These are phyloP conservation scores for Venturia canescens DNA, from an alignment of 1,140 invertebrate species.

Conservation along the genomic window DNA sequence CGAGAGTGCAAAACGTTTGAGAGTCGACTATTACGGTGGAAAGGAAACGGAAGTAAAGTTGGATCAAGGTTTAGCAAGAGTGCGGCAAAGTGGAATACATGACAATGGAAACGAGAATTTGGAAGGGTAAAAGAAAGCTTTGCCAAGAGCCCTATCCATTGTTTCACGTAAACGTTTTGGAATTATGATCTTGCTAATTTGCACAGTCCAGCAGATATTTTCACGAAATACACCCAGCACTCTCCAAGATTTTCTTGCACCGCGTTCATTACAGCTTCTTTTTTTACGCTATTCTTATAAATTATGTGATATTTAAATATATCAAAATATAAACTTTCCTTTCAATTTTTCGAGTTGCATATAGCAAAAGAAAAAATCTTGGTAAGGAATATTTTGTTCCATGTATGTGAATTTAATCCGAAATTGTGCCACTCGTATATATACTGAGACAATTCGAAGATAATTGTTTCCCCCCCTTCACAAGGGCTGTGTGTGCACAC, in stretches of 20 bases:
- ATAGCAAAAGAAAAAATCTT: too few relatives aligned
- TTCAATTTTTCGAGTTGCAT: too few relatives aligned
- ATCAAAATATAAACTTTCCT: too few relatives aligned
- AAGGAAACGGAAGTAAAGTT: neutral
- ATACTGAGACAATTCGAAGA: too few relatives aligned
- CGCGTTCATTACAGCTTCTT: neutral
- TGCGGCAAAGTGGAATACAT: neutral
- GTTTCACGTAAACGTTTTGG: conserved; percentile 38
- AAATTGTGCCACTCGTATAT: too few relatives aligned
- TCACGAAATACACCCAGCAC: conserved; percentile 16
- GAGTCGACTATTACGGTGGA: neutral
- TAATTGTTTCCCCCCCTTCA: too few relatives aligned
- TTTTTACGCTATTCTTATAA: too few relatives aligned
- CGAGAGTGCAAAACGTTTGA: neutral
- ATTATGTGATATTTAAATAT: too few relatives aligned
- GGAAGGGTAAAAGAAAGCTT: neutral
- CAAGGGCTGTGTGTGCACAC: too few relatives aligned
- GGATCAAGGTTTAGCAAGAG: neutral
- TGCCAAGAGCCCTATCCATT: conserved; percentile 9
- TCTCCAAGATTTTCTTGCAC: neutral
- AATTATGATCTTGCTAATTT: conserved; percentile 41
- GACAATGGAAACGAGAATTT: neutral
- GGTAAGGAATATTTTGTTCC: too few relatives aligned
- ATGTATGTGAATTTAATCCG: too few relatives aligned
- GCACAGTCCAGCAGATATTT: conserved; percentile 20